Conservation (phyloP, 2,113 vertebrate species). For the Thunnus thynnus region DNA sequence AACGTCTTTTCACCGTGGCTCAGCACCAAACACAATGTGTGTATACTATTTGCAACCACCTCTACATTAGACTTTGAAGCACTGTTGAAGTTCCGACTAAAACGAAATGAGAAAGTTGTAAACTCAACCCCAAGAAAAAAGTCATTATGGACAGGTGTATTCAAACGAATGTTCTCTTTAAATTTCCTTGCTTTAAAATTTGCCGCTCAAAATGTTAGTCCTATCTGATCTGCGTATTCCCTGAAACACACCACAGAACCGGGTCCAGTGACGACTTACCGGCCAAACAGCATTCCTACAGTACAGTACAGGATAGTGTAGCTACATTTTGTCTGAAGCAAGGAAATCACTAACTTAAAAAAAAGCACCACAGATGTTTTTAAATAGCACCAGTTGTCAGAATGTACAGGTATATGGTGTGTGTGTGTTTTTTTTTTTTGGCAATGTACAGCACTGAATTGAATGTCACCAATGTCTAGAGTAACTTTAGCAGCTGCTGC, state of each 20-base stretch:
- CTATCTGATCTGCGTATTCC: slow-evolving; percentile 59
- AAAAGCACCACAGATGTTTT: slow-evolving; percentile 84
- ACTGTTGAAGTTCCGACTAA: slow-evolving; percentile 26
- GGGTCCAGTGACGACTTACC: slow-evolving; percentile 6
- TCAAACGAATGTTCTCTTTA: slow-evolving; percentile 31
- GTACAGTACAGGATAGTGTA: slow-evolving; percentile 75
- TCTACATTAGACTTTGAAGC: slow-evolving; percentile 54
- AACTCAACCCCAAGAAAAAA: slow-evolving; percentile 41
- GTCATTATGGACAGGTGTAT: slow-evolving; percentile 26
- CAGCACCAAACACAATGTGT: slow-evolving; percentile 65
- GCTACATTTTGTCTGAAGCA: slow-evolving; percentile 81
- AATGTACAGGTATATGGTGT: slow-evolving; percentile 66
- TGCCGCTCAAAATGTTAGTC: slow-evolving; percentile 37
- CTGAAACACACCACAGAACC: slow-evolving; percentile 52
- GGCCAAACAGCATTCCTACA: slow-evolving; percentile 33
- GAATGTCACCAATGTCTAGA: slow-evolving; percentile 56
- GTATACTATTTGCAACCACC: slow-evolving; percentile 54
- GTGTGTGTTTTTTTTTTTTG: slow-evolving; percentile 51
- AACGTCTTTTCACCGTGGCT: not conserved
- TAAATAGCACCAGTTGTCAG: slow-evolving; percentile 87
- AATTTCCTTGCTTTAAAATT: slow-evolving; percentile 58
- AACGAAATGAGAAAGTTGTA: slow-evolving; percentile 5
- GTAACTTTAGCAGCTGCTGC: slow-evolving; percentile 68
- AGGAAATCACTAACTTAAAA: slow-evolving; percentile 67
- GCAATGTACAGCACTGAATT: slow-evolving; percentile 77